Base-by-base conservation (phyloP, 2,797 vertebrate species). In the Podargus strigoides region DNA sequence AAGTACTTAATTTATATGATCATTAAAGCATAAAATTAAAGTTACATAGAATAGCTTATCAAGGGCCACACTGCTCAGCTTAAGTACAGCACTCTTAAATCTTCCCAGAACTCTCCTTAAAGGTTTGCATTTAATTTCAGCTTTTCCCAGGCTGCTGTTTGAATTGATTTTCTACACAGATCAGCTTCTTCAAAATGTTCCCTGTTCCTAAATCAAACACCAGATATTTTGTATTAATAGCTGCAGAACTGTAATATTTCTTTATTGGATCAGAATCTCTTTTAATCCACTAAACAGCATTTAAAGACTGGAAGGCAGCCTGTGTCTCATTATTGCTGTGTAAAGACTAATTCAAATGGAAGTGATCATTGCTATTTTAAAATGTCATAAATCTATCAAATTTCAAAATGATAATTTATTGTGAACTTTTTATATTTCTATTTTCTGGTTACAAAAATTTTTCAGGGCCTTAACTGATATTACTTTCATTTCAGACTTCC, bases 11-110 rank as follows among this genome's bases (percentile, higher is more conserved):
- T 90, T 84, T 73, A 44, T 59, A 79, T 49, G 41, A 34, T 67
- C 67, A 70, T 85, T 95, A 97, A 95, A 95, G 75, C 85, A 78
- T 85, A 73, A 94, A 91, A 93, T 96, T 94, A 80, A 89, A 87
- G 47, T 62, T 78, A 36, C 30, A 87, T 75, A 74, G 26, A 83
- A 74, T 49, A 83, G 9, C 30, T 94, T 88, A 72, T 68, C 34
- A 58, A 80, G 34, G 28, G 13, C 19, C 15, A 22, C 52, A 37
- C n/a, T 76, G 36, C 39, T 88, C 41, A 62, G 12, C 5, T 58
- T 47, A 76, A 92, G 37, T 36, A 74, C 41, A 23, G 22, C 17
- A 27, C 23, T 69, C 52, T 49, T 69, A 82, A 88, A 85, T 87
- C 42, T 95, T 70, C 69, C 80, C 34, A 63, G 63, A 95, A 82